Base-by-base conservation (phyloP, 2,113 vertebrate genomes). In the Bambusicola thoracicus region DNA sequence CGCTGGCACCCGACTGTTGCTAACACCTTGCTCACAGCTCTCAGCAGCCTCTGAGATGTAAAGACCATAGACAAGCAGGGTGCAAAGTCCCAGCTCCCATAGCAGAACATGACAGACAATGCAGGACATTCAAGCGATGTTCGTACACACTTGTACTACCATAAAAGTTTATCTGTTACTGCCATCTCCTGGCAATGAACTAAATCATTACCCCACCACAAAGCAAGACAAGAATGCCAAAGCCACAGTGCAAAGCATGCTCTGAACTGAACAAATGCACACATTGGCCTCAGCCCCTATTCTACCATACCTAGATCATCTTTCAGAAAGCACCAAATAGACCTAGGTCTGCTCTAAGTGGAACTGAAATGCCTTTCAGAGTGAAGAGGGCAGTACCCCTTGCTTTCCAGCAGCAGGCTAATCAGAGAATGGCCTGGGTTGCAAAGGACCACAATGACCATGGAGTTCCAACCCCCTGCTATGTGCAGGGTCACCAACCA, bases 181-280 rank as follows among this genome's bases (percentile, higher is more conserved):
- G 89, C 94, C 89, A 95, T 66, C 89, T 92, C 89, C 83, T 81
- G 92, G 86, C 70, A 94, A 78, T 40, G 41, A 81, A 30, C 36
- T 55, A 65, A 58, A 63, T 8, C 4, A 87, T 78, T 49, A n/a
- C 17, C 29, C 44, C 10, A 34, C 1, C 2, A 44, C 41, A 68
- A 32, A 40, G 2, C 65, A 17, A 58, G 22, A 46, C 15, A n/a
- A 20, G 73, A 34, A 46, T 49, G 43, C 41, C 0, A 0, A 53
- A 41, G 40, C 32, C 22, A 27, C 14, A 8, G 29, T 55, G 27
- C 38, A 63, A 56, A 81, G 43, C 58, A 68, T 7, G n/a, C 62
- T 44, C 30, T 29, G 48, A 76, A 75, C 46, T 66, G 36, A 34
- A n/a, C 13, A 38, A 11, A 4, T 2, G 5, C 6, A 11, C 4